Evolutionary conservation across 2,797 vertebrate genomes (phyloP), one percentile per base, ranked within the genome.

Genomic region (Dendrocincla tyrannina): DNA sequence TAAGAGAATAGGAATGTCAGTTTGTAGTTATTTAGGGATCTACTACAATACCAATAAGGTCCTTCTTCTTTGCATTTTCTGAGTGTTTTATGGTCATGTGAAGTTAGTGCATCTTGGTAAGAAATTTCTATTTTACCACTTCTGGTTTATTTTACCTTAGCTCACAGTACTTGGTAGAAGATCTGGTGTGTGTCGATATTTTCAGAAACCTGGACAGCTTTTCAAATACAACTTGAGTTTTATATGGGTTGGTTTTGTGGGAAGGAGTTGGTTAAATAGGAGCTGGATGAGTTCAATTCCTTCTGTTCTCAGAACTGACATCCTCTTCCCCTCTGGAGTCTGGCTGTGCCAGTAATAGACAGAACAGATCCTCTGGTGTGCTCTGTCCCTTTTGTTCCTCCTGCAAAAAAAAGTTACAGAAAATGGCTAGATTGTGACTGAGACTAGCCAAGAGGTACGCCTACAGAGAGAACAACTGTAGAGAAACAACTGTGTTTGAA

Each of bases 321-420:
- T 92, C 68, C 77, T 87, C 76, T 94, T 95, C 82, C 87, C n/a
- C 67, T 89, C 35, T 55, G 37, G 58, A 86, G 17, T 68, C 39
- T 85, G 72, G 7, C 33, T 89, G 60, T 92, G 87, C 87, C 87
- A 89, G 39, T 94, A 96, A 96, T 92, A 75, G 85, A 39, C 59
- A 66, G 79, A 94, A 87, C 91, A 94, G 87, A 91, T 75, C 47
- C 50, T 85, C 75, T 89, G 49, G 13, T 91, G 58, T 80, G 35
- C 53, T 83, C 35, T 59, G 58, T 16, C 6, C 52, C 15, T 19
- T 82, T 80, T 88, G 44, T 55, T 88, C 20, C 83, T 55, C 60
- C 77, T 88, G 42, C 33, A 86, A n/a, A 77, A 46, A 86, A n/a
- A 77, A 46, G 16, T 64, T 53, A 42, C 3, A 92, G 53, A 70